phyloP scores from a whole-genome alignment of 2,888 invertebrate genomes.

The Carabus problematicus region DNA sequence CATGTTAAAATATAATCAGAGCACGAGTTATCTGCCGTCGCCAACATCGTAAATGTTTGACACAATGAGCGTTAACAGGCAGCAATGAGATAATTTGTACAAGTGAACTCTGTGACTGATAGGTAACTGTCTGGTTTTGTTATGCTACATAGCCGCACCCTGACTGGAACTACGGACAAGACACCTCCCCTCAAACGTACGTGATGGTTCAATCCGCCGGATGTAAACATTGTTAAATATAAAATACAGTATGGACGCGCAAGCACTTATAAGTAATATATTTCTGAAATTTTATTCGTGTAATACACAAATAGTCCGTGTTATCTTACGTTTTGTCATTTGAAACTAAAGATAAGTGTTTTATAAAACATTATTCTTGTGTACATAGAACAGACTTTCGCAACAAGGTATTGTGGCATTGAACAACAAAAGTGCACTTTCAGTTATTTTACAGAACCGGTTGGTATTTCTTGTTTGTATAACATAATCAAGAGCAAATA shows the following conservation, averaged over 20 bases:
- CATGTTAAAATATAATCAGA: conserved; percentile 44
- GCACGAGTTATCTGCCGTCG: conserved; percentile 2
- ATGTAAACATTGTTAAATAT: conserved; percentile 37
- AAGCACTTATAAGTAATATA: conserved; percentile 9
- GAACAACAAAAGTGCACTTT: background rate
- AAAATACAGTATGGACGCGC: conserved; percentile 4
- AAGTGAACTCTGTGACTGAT: conserved; percentile 1
- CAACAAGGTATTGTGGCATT: background rate
- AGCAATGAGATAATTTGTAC: conserved; percentile 38
- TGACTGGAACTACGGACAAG: background rate
- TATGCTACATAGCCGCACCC: background rate
- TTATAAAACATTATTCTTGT: too few relatives aligned
- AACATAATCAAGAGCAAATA: too few relatives aligned
- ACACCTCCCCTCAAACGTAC: conserved; percentile 2
- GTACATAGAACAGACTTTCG: background rate
- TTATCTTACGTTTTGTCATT: too few relatives aligned
- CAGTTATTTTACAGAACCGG: too few relatives aligned
- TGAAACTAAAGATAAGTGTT: too few relatives aligned
- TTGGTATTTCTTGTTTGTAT: too few relatives aligned
- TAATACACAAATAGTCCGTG: background rate
- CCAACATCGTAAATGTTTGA: conserved; percentile 26
- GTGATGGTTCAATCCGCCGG: conserved; percentile 21
- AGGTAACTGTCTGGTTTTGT: background rate
- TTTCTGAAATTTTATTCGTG: background rate
- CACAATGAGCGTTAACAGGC: conserved; percentile 30